Evolutionary conservation across 53 echinoderm and acorn worm genomes (phyloP).

Genomic region (Temnopleurus reevesii): DNA sequence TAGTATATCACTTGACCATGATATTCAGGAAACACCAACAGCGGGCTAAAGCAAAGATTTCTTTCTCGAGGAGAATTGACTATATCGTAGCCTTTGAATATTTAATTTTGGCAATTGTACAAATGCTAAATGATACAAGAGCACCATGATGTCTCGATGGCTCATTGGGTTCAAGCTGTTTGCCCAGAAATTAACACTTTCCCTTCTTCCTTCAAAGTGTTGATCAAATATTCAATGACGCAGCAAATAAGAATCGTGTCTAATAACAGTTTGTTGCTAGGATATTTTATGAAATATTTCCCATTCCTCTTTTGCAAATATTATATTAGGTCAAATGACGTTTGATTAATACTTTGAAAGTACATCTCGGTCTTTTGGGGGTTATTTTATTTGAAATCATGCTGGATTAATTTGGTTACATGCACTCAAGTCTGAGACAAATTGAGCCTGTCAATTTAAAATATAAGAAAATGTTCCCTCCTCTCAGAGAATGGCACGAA

Average conservation of each 20-base stretch:
- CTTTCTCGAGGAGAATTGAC: too few relatives aligned
- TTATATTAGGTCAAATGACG: background rate
- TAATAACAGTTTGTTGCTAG: background rate
- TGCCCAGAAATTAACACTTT: background rate
- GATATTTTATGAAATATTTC: background rate
- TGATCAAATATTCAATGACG: background rate
- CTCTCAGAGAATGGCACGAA: too few relatives aligned
- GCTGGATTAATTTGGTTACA: too few relatives aligned
- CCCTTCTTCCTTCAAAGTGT: slow-evolving; percentile 17
- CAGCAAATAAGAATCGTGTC: background rate
- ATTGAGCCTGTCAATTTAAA: too few relatives aligned
- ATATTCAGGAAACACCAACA: too few relatives aligned
- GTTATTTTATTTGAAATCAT: too few relatives aligned
- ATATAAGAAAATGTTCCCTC: too few relatives aligned
- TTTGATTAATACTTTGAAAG: background rate
- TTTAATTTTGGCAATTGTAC: slow-evolving; percentile 7
- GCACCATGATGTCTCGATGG: background rate
- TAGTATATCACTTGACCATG: too few relatives aligned
- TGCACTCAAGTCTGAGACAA: too few relatives aligned
- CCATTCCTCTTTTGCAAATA: background rate
- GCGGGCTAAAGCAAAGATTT: too few relatives aligned
- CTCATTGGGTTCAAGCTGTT: background rate
- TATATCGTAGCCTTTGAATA: background rate
- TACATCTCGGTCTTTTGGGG: too few relatives aligned
- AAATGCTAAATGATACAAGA: background rate